Base-by-base conservation (phyloP, 2,888 invertebrate species). In the Hoplodrina ambigua region DNA sequence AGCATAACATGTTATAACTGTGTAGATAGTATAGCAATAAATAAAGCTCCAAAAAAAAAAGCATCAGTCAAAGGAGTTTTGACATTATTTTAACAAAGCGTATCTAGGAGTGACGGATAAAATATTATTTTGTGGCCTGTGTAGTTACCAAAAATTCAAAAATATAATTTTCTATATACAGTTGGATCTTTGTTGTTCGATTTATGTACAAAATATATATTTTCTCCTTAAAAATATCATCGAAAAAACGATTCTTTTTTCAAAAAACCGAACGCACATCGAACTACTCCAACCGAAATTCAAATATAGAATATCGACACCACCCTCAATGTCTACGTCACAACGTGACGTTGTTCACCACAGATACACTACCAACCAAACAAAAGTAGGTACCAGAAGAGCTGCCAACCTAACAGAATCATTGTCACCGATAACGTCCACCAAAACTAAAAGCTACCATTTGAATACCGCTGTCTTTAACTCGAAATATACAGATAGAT, bases 401-500 rank as follows among this genome's bases (percentile, higher is more conserved):
- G n/a, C 46, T 71, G 53, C 74, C 70, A 70, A 74, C 55, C 69
- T 82, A 86, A 82, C 85, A 84, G 83, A 84, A 82, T 85, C 84
- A 80, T 78, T 78, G 83, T 81, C 82, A 80, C 78, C 75, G 87
- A 88, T 88, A 88, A 80, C 78, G 80, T 78, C 85, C 68, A 75
- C 81, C 82, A 69, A 85, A 80, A 83, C 83, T 79, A 64, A 81
- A 85, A 67, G 56, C 85, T 85, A 86, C 86, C 87, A 90, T 91
- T 92, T 88, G 88, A 92, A 89, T 91, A 88, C 88, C 83, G 86
- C 92, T 92, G 93, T 94, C 93, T 94, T 94, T 90, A 91, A 90
- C 91, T 91, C 87, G 81, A 90, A 93, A 92, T 94, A 93, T 91
- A 94, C 94, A 94, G 94, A 94, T 94, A 94, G 95, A 95, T 94